A percentile compares a stretch with the other conserved stretches of the same genome.
Conservation (phyloP, 2,113 vertebrate genomes). For the Notothenia rossii region DNA sequence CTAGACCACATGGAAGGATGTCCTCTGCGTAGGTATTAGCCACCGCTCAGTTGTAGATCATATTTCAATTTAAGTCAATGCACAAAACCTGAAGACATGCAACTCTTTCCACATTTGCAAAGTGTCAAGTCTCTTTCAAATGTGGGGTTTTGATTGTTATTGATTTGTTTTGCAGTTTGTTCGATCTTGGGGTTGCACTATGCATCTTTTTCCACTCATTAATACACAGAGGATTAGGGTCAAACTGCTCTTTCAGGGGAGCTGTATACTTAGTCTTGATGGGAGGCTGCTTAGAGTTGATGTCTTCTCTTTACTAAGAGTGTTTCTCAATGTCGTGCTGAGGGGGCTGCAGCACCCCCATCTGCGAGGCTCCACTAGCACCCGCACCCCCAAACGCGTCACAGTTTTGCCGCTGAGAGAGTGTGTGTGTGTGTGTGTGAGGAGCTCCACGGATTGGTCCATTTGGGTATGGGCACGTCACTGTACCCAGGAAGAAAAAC, state of each 20-base stretch:
- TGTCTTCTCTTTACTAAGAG: not conserved
- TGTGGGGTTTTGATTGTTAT: not conserved
- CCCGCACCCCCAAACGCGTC: no score
- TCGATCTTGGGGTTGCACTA: not conserved
- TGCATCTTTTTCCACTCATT: not conserved
- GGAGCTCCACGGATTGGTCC: no score
- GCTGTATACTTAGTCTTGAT: not conserved
- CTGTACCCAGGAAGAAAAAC: no score
- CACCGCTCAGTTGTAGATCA: not conserved
- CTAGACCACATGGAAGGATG: no score
- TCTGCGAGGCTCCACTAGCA: no score
- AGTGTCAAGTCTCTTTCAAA: not conserved
- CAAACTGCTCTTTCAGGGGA: not conserved
- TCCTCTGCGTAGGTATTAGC: no score
- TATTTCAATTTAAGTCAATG: conserved; percentile 13
- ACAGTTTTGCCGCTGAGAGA: no score
- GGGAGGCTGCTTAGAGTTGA: not conserved
- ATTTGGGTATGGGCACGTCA: no score
- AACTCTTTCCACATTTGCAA: not conserved
- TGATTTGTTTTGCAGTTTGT: not conserved
- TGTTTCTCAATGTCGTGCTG: no score
- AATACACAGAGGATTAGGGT: not conserved
- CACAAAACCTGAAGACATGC: not conserved
- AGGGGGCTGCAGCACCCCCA: no score
- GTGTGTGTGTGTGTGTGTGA: no score